A percentile compares a stretch with the other conserved stretches of the same genome.
Evolutionary conservation across 2,113 vertebrate species (phyloP).

Genomic region (Channa maculata): DNA sequence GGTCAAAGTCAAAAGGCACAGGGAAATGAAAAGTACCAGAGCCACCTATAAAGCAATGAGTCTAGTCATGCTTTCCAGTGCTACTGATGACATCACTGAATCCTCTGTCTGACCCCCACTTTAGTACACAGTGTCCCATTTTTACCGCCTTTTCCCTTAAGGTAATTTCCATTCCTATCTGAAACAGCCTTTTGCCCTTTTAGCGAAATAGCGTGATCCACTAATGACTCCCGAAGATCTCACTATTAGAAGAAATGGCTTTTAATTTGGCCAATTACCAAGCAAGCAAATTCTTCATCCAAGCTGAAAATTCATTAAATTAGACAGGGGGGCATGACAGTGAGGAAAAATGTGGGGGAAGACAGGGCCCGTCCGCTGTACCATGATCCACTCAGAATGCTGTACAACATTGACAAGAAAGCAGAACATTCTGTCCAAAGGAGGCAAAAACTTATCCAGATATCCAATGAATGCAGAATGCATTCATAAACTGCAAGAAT

Average conservation of each 20-base stretch:
- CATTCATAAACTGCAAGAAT: constrained; percentile 15
- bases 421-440: constrained; percentile 1
- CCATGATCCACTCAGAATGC: background rate
- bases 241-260: constrained; percentile 61
- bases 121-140: constrained; percentile 28
- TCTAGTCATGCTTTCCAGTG: constrained; percentile 36
- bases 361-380: constrained; percentile 13
- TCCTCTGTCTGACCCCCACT: constrained; percentile 17
- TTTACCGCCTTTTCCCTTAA: constrained; percentile 20
- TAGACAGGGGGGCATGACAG: background rate
- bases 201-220: constrained; percentile 41
- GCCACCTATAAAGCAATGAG: constrained; percentile 40
- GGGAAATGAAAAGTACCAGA: constrained; percentile 37
- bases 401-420: constrained; percentile 19
- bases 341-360: background rate
- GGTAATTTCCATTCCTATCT: constrained; percentile 25
- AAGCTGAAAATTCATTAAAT: constrained; percentile 14
- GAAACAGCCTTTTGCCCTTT: constrained; percentile 41
- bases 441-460: background rate
- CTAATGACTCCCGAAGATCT: constrained; percentile 57
- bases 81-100: constrained; percentile 50
- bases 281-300: constrained; percentile 58
- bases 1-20: constrained; percentile 66
- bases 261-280: constrained; percentile 75
- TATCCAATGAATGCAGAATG: too few relatives aligned